Evolutionary conservation across 2,797 vertebrate species (phyloP).

Genomic region (Limnodromus scolopaceus): DNA sequence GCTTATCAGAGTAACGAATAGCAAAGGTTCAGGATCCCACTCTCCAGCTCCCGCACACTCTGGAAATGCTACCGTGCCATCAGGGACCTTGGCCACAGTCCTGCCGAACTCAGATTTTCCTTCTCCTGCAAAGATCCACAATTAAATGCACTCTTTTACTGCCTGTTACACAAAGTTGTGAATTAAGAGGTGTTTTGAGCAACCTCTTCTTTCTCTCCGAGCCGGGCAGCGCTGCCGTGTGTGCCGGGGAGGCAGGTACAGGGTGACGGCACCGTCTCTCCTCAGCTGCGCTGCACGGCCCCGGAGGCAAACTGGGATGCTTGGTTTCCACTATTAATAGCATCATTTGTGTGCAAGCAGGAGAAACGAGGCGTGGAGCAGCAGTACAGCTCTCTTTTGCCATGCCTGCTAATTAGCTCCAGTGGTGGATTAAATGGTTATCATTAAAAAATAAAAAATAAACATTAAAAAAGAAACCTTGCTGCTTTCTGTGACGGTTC

Average conservation of each 20-base stretch:
- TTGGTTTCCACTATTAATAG: neutral
- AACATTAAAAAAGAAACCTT: neutral
- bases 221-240: neutral
- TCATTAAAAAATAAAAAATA: neutral
- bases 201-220: neutral
- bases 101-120: neutral
- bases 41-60: neutral
- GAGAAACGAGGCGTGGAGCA: neutral
- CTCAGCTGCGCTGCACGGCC: neutral
- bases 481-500: neutral
- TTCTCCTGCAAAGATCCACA: neutral
- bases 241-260: rapidly evolving
- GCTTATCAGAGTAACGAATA: neutral
- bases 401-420: conserved; percentile 20
- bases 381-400: neutral
- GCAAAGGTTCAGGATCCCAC: neutral
- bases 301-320: neutral
- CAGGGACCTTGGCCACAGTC: neutral
- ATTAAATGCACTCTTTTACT: neutral
- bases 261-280: neutral
- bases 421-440: neutral
- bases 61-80: neutral
- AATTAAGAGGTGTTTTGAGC: neutral
- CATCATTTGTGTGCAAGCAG: neutral
- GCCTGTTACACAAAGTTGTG: neutral